A percentile compares a stretch with the other conserved stretches of the same genome.
Conservation (phyloP, 2,888 invertebrate species). For the Penaeus monodon region DNA sequence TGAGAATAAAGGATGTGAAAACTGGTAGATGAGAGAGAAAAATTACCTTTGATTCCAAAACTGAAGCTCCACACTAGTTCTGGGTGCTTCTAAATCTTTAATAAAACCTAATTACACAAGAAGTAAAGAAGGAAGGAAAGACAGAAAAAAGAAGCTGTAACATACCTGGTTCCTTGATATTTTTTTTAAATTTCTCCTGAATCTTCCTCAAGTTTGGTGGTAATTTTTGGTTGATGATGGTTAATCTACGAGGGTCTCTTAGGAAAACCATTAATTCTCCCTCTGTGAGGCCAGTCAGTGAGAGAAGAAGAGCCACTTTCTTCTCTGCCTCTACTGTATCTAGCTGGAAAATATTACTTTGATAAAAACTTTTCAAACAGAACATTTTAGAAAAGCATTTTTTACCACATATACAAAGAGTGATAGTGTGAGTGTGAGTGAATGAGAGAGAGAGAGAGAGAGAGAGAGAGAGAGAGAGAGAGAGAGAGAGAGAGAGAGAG, state of each 20-base stretch:
- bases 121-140: neutral
- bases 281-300: slow-evolving; percentile 50
- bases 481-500: no score
- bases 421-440: no score
- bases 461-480: no score
- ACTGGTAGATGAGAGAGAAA: neutral
- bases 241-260: slow-evolving; percentile 35
- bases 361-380: no score
- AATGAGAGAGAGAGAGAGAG: no score
- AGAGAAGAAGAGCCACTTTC: slow-evolving; percentile 41
- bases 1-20: neutral
- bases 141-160: neutral
- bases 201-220: slow-evolving; percentile 42
- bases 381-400: no score
- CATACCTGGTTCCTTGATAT: slow-evolving; percentile 22
- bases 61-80: no score
- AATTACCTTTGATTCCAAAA: no score
- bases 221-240: slow-evolving; percentile 44
- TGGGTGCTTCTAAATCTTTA: no score
- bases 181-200: slow-evolving; percentile 27
- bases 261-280: slow-evolving; percentile 46
- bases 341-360: slow-evolving; percentile 25
- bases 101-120: no score
- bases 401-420: no score
- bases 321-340: slow-evolving; percentile 44